phyloP scores from a whole-genome alignment of 64 coral and sea anemone genomes.

The Pocillopora damicornis region DNA sequence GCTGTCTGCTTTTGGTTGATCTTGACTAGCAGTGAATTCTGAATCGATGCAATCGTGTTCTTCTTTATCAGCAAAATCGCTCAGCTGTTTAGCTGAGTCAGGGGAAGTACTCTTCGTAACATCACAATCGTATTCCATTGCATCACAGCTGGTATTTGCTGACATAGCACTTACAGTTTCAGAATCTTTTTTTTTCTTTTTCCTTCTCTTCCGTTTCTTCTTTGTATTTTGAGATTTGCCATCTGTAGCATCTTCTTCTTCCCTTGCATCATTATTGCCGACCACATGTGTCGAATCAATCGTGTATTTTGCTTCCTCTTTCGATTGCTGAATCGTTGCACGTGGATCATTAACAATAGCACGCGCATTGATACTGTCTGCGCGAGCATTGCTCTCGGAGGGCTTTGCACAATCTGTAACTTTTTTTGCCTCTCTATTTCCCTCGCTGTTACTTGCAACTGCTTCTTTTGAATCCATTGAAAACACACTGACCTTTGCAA shows the following conservation, averaged over 20 bases:
- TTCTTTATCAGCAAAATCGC: conserved; percentile 21
- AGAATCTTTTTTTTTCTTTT: conserved; percentile 20
- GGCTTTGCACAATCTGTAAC: not conserved
- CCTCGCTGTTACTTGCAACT: not conserved
- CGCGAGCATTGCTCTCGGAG: not conserved
- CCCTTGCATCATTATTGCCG: not conserved
- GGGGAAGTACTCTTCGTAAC: not conserved
- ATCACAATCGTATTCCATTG: not conserved
- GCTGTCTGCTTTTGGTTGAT: not conserved
- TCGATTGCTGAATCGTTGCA: not conserved
- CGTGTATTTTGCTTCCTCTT: not conserved
- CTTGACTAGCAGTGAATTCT: not conserved
- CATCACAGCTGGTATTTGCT: not conserved
- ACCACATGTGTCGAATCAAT: not conserved
- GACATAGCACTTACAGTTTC: not conserved
- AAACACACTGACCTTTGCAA: not conserved
- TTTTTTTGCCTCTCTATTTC: not conserved
- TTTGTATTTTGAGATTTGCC: not conserved
- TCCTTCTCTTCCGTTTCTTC: conserved; percentile 41
- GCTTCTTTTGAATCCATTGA: conserved; percentile 2
- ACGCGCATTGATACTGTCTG: not conserved
- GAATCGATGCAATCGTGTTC: not conserved
- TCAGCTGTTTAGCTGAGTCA: not conserved
- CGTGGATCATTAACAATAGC: not conserved
- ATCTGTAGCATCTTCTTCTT: not conserved